phyloP scores from a whole-genome alignment of 2,797 vertebrate species.

The Trachurus trachurus region DNA sequence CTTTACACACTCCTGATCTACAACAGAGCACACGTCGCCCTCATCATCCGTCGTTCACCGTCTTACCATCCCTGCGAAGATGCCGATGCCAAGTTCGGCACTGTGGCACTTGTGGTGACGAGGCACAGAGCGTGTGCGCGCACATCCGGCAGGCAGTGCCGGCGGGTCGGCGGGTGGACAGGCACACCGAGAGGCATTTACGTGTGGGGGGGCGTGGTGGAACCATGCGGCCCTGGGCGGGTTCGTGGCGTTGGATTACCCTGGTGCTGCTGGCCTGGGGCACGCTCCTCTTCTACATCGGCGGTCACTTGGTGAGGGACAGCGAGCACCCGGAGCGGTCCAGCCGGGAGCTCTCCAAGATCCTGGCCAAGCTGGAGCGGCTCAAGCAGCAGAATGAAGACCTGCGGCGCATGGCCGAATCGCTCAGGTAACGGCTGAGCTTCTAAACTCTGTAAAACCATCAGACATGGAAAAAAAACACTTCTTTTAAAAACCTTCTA shows the following conservation, averaged over 20 bases:
- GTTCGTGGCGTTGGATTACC: conserved; percentile 99
- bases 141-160: conserved; percentile 61
- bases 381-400: conserved; percentile 99
- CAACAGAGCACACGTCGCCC: background rate
- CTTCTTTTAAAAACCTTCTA: no score
- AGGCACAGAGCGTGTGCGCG: conserved; percentile 60
- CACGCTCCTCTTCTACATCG: conserved; percentile 97
- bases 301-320: conserved; percentile 97
- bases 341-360: conserved; percentile 96
- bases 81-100: conserved; percentile 66
- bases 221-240: conserved; percentile 98
- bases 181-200: conserved; percentile 62
- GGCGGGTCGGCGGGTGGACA: conserved; percentile 60
- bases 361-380: conserved; percentile 97
- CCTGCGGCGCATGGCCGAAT: conserved; percentile 96
- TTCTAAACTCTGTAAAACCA: no score
- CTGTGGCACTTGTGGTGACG: conserved; percentile 77
- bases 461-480: no score
- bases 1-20: conserved; percentile 19
- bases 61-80: conserved; percentile 52
- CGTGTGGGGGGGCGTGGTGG: conserved; percentile 50
- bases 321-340: conserved; percentile 96
- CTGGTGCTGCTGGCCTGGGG: conserved; percentile 99
- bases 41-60: conserved; percentile 26
- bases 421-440: conserved; percentile 89